Base-by-base conservation (phyloP, 2,797 vertebrate genomes). In the Tamandua tetradactyla region DNA sequence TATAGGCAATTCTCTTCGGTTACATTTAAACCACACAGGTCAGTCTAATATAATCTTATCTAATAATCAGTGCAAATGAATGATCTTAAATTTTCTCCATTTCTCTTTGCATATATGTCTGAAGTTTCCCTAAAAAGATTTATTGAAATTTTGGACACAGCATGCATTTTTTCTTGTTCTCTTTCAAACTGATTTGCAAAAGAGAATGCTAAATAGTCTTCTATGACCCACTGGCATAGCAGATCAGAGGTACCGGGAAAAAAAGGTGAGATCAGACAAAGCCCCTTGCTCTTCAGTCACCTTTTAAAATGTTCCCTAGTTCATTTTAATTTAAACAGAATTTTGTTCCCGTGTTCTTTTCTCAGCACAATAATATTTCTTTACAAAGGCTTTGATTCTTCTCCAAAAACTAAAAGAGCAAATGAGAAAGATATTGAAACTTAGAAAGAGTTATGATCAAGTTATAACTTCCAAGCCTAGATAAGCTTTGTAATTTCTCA, bases 321-420 rank as follows among this genome's bases (percentile, higher is more conserved):
- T 94, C 69, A 88, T 96, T 96, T 95, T 84, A 92, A 96, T 96
- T 97, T 96, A 71, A 97, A 95, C n/a, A 88, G 94, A 80, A 91
- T 94, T 96, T 95, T 82, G 7, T 82, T 80, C 57, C 37, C 27
- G 8, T 69, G 52, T 82, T 96, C 72, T 95, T 93, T 97, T 96
- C 82, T 89, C 83, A 96, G 83, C 69, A 97, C 35, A 94, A 75
- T 94, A 96, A 86, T 90, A 89, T 93, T 95, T 94, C 93, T 88
- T 93, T 86, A 86, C 35, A 95, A 94, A 97, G 79, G 12, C 90
- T 94, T 86, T 94, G 37, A 94, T 86, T 95, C 89, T 95, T 93
- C 66, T 93, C 87, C 52, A 94, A 94, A 90, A 95, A 85, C 96
- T 81, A 42, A 96, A 66, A 93, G 52, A 75, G 64, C 69, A 95